These are phyloP conservation scores for Camponotus fellah DNA, from an alignment of 2,888 invertebrate genomes.

Conservation along the genomic window DNA sequence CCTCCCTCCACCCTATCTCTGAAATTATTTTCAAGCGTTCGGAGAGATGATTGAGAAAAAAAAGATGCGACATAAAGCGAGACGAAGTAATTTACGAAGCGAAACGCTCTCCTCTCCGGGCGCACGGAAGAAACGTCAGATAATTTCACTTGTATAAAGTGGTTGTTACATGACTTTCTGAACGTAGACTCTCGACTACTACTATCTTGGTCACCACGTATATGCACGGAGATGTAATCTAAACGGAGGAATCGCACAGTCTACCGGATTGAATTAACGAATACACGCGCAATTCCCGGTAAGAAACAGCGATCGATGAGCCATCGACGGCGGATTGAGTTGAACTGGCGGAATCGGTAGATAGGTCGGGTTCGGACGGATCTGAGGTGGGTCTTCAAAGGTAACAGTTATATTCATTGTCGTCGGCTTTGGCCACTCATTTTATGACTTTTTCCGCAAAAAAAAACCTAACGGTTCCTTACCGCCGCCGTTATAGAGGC, in stretches of 20 bases:
- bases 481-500: conserved; percentile 59
- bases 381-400: conserved; percentile 54
- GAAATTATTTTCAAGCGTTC: neutral
- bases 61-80: neutral
- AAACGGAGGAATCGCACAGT: neutral
- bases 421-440: conserved; percentile 69
- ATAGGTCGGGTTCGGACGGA: conserved; percentile 42
- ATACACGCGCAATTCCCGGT: conserved; percentile 19
- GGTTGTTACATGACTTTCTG: neutral
- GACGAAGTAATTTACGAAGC: neutral
- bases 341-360: conserved; percentile 63
- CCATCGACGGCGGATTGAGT: conserved; percentile 71
- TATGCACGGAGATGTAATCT: conserved; percentile 21
- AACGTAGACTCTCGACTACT: neutral
- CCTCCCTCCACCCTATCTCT: neutral
- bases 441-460: conserved; percentile 80
- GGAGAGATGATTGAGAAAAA: neutral
- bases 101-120: neutral
- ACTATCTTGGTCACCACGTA: neutral
- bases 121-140: neutral
- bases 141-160: conserved; percentile 23
- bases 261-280: conserved; percentile 53
- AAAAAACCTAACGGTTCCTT: conserved; percentile 80
- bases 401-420: conserved; percentile 83
- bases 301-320: conserved; percentile 57